phyloP scores from a whole-genome alignment of 2,797 vertebrate species.

The Anguilla obscura region DNA sequence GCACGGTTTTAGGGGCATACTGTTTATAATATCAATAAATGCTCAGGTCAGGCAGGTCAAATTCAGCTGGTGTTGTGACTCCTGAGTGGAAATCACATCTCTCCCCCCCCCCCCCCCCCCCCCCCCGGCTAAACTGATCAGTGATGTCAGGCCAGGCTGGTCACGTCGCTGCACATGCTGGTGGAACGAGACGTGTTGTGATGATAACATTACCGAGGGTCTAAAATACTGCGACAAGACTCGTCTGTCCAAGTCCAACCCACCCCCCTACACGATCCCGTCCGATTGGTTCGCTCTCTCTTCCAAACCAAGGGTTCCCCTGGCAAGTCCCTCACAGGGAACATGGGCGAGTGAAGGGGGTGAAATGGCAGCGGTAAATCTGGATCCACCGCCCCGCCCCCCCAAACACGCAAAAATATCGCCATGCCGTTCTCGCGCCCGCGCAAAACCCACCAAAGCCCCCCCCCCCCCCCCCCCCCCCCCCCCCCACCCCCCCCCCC shows the following conservation, averaged over 20 bases:
- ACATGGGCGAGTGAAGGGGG: not conserved
- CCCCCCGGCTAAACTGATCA: too few relatives aligned
- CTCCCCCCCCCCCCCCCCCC: too few relatives aligned
- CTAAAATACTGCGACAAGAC: not conserved
- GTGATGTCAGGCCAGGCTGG: not conserved
- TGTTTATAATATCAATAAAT: not conserved
- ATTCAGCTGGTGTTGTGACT: too few relatives aligned
- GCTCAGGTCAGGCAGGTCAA: not conserved
- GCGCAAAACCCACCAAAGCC: not conserved
- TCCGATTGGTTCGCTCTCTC: not conserved
- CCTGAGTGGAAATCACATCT: too few relatives aligned
- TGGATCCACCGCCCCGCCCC: not conserved
- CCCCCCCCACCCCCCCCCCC: too few relatives aligned
- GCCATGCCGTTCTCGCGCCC: too few relatives aligned
- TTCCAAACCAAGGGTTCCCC: not conserved
- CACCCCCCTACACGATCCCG: not conserved
- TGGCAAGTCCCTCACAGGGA: not conserved
- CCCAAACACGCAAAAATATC: not conserved
- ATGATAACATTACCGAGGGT: not conserved
- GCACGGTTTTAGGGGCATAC: not conserved
- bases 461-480: not conserved
- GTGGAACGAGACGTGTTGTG: not conserved
- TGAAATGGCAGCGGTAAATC: not conserved
- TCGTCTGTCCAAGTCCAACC: not conserved
- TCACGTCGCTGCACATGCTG: too few relatives aligned